Base-by-base conservation (phyloP, 1,140 invertebrate genomes). In the Bombus pyrosoma region DNA sequence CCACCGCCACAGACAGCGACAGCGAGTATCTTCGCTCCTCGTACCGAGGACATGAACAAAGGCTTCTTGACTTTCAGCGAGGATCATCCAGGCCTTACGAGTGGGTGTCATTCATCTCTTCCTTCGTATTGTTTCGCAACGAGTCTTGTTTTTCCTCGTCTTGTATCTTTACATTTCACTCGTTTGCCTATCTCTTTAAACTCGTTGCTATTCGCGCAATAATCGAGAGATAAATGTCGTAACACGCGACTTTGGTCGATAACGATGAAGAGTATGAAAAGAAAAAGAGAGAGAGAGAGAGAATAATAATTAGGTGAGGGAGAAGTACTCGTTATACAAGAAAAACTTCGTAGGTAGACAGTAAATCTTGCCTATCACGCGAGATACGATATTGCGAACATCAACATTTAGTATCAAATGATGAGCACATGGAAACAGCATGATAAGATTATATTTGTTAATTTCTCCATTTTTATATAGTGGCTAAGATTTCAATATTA, bases 41-140 rank as follows among this genome's bases (percentile, higher is more conserved):
- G 97, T 92, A 98, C 98, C 84, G 96, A 98, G 96, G 98, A 98
- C 94, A 98, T 99, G 98, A 98, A 98, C 95, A 98, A 98, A 95
- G 98, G 98, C 91, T 99, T 98, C 95, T 96, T 98, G 89, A 98
- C 97, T 93, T 98, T 98, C 95, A 97, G 97, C 89, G 98, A 98
- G 92, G 97, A 98, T 95, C 97, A 98, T 91, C 96, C 97, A 89
- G 97, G 97, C 89, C 95, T 97, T 93, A 98, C 97, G 95, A 97
- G 98, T 98, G 96, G 97, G 97, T 97, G 81, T 82, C 69, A 18
- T 34, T 34, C 53, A 3, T 34, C 53, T 32, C 13, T 3, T 12
- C 13, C 32, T 39, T 37, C 4, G 10, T 22, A 34, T 18, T 12
- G 22, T 69, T 39, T 39, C 37, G 59, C 12, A 62, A 62, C 59